Conservation (phyloP, 2,888 invertebrate genomes). For the Ichneumon xanthorius region DNA sequence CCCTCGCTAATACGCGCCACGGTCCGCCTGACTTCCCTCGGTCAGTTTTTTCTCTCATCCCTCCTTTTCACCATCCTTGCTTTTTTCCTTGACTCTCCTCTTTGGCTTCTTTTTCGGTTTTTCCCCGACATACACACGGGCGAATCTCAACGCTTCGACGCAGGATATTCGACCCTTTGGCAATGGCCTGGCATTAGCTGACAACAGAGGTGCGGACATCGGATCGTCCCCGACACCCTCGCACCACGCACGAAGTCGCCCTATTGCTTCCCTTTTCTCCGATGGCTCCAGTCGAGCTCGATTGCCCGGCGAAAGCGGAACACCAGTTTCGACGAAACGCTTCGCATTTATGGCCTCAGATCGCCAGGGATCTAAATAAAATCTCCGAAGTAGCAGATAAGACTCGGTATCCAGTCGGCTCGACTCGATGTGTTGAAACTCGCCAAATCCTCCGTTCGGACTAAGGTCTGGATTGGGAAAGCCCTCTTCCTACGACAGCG, state of each 20-base stretch:
- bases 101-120: constrained; percentile 57
- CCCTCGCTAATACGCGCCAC: constrained; percentile 77
- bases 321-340: constrained; percentile 70
- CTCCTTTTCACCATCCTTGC: constrained; percentile 32
- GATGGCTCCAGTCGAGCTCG: constrained; percentile 55
- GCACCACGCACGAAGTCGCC: constrained; percentile 63
- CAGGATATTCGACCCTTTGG: constrained; percentile 76
- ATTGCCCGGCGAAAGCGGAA: constrained; percentile 73
- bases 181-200: constrained; percentile 82
- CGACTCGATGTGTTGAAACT: constrained; percentile 2
- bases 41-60: constrained; percentile 43
- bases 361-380: constrained; percentile 83
- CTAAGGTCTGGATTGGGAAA: constrained; percentile 3
- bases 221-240: constrained; percentile 76
- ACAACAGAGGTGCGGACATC: constrained; percentile 84
- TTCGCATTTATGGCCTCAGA: constrained; percentile 81
- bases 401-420: constrained; percentile 59
- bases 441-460: constrained; percentile 48
- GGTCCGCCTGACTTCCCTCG: constrained; percentile 69
- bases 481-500: constrained; percentile 12
- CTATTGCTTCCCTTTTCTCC: constrained; percentile 59
- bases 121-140: constrained; percentile 27
- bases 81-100: constrained; percentile 49
- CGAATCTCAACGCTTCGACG: constrained; percentile 59
- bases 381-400: constrained; percentile 78